Percentiles rank a stretch among this genome's conserved stretches.
Evolutionary conservation across 2,113 vertebrate species (phyloP).

Genomic region (Drymodes brunneopygia): DNA sequence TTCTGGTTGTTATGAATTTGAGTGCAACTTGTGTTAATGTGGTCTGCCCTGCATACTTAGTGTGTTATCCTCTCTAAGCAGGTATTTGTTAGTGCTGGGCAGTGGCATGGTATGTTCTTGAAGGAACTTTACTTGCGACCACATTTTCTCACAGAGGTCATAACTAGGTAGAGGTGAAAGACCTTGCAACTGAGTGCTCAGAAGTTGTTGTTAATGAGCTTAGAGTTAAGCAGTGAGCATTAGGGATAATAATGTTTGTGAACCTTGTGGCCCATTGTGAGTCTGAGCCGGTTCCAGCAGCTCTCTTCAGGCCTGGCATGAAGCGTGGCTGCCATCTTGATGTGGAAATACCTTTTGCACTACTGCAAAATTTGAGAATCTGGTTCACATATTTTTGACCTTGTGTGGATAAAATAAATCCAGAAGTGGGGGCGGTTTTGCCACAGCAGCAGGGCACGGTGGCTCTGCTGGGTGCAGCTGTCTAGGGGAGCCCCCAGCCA

Average conservation of each 20-base stretch:
- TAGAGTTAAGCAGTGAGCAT: constrained; percentile 23
- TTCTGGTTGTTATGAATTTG: background rate
- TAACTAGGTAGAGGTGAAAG: constrained; percentile 29
- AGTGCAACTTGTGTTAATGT: background rate
- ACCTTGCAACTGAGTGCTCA: constrained; percentile 12
- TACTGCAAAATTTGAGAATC: background rate
- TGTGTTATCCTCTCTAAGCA: constrained; percentile 8
- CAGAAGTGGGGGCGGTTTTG: background rate
- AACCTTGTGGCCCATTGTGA: background rate
- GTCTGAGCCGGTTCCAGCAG: background rate
- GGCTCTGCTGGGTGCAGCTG: accelerated
- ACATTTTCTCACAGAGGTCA: constrained; percentile 19
- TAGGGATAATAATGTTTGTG: constrained; percentile 28
- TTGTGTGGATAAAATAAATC: background rate
- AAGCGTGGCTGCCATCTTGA: background rate
- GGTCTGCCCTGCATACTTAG: background rate
- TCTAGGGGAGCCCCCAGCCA: accelerated
- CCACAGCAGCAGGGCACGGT: background rate
- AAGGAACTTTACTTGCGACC: background rate
- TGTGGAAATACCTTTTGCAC: accelerated
- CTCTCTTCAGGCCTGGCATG: background rate
- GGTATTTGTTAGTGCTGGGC: constrained; percentile 21
- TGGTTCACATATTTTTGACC: accelerated
- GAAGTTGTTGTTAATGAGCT: constrained; percentile 49
- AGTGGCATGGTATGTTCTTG: background rate